Percentiles rank a stretch among this genome's conserved stretches.
Evolutionary conservation across 2,113 vertebrate genomes (phyloP).

Genomic region (Malurus melanocephalus): DNA sequence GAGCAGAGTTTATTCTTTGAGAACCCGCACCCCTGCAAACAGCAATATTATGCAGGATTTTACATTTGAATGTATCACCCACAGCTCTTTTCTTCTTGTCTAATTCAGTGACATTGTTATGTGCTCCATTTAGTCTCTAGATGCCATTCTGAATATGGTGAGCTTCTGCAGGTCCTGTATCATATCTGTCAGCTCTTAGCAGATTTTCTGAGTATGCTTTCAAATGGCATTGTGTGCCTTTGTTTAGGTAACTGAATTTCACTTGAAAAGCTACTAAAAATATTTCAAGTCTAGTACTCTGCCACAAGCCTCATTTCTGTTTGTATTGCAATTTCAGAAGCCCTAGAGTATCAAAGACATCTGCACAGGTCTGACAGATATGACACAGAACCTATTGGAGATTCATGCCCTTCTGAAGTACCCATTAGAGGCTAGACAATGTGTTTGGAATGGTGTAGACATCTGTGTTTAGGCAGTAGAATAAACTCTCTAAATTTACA

Average conservation of each 20-base stretch:
- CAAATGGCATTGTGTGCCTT: background rate
- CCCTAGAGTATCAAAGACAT: slow-evolving; percentile 13
- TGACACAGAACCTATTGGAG: background rate
- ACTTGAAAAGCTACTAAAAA: background rate
- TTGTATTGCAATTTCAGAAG: slow-evolving; percentile 15
- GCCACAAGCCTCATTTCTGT: background rate
- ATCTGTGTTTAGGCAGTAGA: slow-evolving; percentile 14
- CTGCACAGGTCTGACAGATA: background rate
- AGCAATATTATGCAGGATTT: background rate
- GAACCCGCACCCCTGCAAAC: accelerated
- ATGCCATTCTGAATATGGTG: background rate
- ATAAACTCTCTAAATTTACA: background rate
- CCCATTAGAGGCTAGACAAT: background rate
- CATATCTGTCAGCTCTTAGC: background rate
- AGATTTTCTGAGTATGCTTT: background rate
- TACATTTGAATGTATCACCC: background rate
- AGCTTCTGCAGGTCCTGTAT: background rate
- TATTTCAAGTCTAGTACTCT: background rate
- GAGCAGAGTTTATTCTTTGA: background rate
- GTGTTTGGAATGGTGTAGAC: background rate
- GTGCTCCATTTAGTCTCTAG: background rate
- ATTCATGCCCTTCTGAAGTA: background rate
- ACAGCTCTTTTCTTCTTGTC: background rate
- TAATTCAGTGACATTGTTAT: background rate
- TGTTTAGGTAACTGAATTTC: background rate